A percentile compares a stretch with the other conserved stretches of the same genome.
These are phyloP conservation scores for Ctenodactylus gundi DNA, from an alignment of 2,113 vertebrate species.

Conservation along the genomic window DNA sequence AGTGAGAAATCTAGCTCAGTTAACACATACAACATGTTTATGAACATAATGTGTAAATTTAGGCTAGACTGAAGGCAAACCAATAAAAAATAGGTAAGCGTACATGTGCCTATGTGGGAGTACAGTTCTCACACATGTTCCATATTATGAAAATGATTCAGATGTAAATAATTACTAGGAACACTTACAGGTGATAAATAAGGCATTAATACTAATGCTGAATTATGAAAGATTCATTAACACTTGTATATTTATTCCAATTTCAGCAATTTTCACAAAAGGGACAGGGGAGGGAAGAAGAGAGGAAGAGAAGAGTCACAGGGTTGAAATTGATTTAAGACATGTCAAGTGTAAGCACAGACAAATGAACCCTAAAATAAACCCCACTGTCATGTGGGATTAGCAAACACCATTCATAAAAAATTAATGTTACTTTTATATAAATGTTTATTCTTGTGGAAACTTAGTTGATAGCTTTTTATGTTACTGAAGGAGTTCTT, in stretches of 20 bases:
- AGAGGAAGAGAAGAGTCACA: background rate
- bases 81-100: background rate
- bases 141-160: conserved; percentile 1
- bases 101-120: background rate
- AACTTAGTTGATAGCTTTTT: background rate
- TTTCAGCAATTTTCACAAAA: background rate
- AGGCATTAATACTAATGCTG: background rate
- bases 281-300: background rate
- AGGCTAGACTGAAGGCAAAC: background rate
- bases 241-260: background rate
- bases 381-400: background rate
- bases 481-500: background rate
- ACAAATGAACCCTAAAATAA: background rate
- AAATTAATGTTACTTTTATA: background rate
- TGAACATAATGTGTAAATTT: background rate
- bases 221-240: conserved; percentile 10
- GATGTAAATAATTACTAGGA: background rate
- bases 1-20: background rate
- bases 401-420: background rate
- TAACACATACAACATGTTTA: background rate
- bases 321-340: background rate
- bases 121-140: background rate
- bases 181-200: background rate
- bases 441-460: background rate
- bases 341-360: background rate